Percentiles rank a stretch among this genome's conserved stretches.
Conservation (phyloP, 2,888 invertebrate genomes). For the Dascillus cervinus region DNA sequence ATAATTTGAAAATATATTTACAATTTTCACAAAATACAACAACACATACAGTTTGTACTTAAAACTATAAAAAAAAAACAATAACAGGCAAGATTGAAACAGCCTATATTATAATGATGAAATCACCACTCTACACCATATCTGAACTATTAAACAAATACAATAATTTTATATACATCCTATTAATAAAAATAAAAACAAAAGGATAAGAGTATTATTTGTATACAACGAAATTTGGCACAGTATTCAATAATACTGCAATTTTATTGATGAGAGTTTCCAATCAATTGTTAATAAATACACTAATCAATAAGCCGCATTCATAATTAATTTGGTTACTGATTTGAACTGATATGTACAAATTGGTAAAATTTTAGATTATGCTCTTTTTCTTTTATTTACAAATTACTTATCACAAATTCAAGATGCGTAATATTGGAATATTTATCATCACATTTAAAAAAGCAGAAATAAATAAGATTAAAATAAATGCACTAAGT, state of each 20-base stretch:
- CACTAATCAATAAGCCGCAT: too few species aligned
- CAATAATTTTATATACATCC: too few species aligned
- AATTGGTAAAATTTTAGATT: slow-evolving; percentile 16
- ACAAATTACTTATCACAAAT: slow-evolving; percentile 37
- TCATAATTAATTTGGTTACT: too few species aligned
- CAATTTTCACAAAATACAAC: slow-evolving; percentile 42
- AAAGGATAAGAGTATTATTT: slow-evolving; percentile 14
- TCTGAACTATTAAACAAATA: slow-evolving; percentile 31
- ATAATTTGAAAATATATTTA: slow-evolving; percentile 43
- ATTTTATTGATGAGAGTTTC: slow-evolving; percentile 11
- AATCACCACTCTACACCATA: slow-evolving; percentile 33
- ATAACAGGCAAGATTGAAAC: slow-evolving; percentile 45
- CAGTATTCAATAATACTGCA: slow-evolving; percentile 36
- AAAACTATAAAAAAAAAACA: slow-evolving; percentile 43
- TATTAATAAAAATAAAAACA: slow-evolving; percentile 19
- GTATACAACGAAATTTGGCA: slow-evolving; percentile 34
- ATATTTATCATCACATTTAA: slow-evolving; percentile 40
- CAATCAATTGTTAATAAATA: neutral
- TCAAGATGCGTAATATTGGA: slow-evolving; percentile 40
- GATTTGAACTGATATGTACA: too few species aligned
- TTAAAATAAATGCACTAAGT: slow-evolving; percentile 18
- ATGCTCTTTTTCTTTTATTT: too few species aligned
- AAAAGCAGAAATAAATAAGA: slow-evolving; percentile 33
- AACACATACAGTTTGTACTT: slow-evolving; percentile 43
- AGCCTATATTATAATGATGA: slow-evolving; percentile 31